Evolutionary conservation across 2,888 invertebrate genomes (phyloP).

Genomic region (Cerastis rubricosa): DNA sequence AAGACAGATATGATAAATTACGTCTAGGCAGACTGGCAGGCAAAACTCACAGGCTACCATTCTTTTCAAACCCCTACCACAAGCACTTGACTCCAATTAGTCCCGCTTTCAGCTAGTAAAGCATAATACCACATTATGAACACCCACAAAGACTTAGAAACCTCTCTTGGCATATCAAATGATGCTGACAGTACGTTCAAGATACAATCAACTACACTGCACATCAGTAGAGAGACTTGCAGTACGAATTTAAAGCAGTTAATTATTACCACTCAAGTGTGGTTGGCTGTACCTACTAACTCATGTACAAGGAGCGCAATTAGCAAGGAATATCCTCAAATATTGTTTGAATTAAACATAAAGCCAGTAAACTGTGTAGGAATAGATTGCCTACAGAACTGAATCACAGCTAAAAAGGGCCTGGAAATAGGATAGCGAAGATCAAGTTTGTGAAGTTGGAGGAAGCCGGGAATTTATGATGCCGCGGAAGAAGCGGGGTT

Average conservation of each 20-base stretch:
- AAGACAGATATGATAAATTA: not conserved
- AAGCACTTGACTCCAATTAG: constrained; percentile 2
- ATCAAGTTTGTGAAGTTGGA: constrained; percentile 51
- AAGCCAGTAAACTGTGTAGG: not conserved
- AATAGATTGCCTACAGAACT: constrained; percentile 23
- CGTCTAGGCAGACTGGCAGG: not conserved
- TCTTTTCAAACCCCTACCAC: not conserved
- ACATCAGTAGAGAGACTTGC: not conserved
- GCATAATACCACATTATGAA: not conserved
- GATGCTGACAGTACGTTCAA: not conserved
- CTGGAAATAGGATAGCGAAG: constrained; percentile 44
- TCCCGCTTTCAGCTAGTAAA: not conserved
- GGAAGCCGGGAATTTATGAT: constrained; percentile 50
- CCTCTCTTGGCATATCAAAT: constrained; percentile 21
- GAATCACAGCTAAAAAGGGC: constrained; percentile 38
- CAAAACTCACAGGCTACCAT: not conserved
- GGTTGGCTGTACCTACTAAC: not conserved
- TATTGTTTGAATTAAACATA: constrained; percentile 15
- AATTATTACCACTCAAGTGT: not conserved
- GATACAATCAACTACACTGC: not conserved
- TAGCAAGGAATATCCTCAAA: constrained; percentile 24
- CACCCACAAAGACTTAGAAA: not conserved
- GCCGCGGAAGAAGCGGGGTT: constrained; percentile 16
- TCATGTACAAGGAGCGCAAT: constrained; percentile 30
- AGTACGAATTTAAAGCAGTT: not conserved